Evolutionary conservation across 2,888 invertebrate species (phyloP), one percentile per base, ranked within the genome.

Genomic region (Campopleginae sp.): DNA sequence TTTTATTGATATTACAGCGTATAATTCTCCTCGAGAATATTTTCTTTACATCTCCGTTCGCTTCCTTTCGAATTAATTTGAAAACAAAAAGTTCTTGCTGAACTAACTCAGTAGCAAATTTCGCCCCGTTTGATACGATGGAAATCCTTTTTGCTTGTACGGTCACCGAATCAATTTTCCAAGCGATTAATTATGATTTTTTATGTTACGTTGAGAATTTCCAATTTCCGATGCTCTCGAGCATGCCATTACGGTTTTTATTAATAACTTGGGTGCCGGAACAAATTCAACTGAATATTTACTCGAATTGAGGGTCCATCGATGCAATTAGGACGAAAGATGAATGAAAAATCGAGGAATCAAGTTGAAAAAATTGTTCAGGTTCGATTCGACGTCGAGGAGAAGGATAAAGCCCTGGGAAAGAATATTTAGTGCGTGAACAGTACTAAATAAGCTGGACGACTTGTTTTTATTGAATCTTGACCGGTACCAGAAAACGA

Each of bases 401-500:
- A 58, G 23, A 54, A n/a, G n/a, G 31, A 51, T 31, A 12, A 71
- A 51, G 14, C 12, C n/a, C 51, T 19, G 44, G 14, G 8, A 33
- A 61, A 61, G 46, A 61, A n/a, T 38, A 65, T 65, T 42, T 38
- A n/a, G n/a, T 54, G 42, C 27, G 17, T 27, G 17, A 54, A 33
- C 19, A 27, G 58, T 58, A 58, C 42, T 72, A 33, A 54, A 48
- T 70, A 23, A 68, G 76, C 61, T 61, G 80, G 80, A 61, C 80
- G 80, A 82, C 74, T 80, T 78, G 81, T 77, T 74, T 38, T 87
- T 86, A 81, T 85, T 86, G 79, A 77, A 83, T 70, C 78, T 75
- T 83, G 86, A 88, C 86, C 87, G 83, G 85, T 86, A 82, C 82
- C 87, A 75, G 75, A 75, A 76, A 83, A 83, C 84, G 81, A 87